Percentiles rank a stretch among this genome's conserved stretches.
Conservation (phyloP, 2,888 invertebrate species). For the Metalampra italica region DNA sequence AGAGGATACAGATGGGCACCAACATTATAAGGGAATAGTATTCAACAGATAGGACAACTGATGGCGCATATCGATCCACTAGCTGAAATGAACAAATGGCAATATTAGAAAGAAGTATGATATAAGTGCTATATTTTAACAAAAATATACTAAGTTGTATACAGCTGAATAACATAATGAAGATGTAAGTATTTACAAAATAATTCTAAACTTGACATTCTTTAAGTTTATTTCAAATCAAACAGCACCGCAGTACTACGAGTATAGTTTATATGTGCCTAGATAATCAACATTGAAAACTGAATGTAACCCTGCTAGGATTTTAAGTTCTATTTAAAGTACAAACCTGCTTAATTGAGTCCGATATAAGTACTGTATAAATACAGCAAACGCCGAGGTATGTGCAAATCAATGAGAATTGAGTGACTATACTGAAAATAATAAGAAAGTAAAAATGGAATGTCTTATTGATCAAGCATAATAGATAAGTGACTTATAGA, state of each 20-base stretch:
- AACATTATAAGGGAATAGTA: slow-evolving; percentile 64
- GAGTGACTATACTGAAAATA: slow-evolving; percentile 74
- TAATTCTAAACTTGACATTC: too few species aligned
- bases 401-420: slow-evolving; percentile 81
- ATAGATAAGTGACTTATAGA: too few species aligned
- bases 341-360: slow-evolving; percentile 81
- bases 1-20: slow-evolving; percentile 54
- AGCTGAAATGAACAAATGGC: slow-evolving; percentile 59
- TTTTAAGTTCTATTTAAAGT: not conserved
- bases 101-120: not conserved
- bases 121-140: not conserved
- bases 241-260: too few species aligned
- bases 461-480: not conserved
- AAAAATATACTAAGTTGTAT: too few species aligned
- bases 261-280: too few species aligned
- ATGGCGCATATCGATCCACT: slow-evolving; percentile 55
- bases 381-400: slow-evolving; percentile 86
- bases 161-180: too few species aligned
- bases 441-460: slow-evolving; percentile 39
- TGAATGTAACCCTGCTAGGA: not conserved
- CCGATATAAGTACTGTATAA: slow-evolving; percentile 86
- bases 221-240: too few species aligned
- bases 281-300: too few species aligned
- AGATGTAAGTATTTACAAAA: too few species aligned
- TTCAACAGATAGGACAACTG: slow-evolving; percentile 49